Conservation (phyloP, 2,113 vertebrate species). For the Synodontis membranacea region DNA sequence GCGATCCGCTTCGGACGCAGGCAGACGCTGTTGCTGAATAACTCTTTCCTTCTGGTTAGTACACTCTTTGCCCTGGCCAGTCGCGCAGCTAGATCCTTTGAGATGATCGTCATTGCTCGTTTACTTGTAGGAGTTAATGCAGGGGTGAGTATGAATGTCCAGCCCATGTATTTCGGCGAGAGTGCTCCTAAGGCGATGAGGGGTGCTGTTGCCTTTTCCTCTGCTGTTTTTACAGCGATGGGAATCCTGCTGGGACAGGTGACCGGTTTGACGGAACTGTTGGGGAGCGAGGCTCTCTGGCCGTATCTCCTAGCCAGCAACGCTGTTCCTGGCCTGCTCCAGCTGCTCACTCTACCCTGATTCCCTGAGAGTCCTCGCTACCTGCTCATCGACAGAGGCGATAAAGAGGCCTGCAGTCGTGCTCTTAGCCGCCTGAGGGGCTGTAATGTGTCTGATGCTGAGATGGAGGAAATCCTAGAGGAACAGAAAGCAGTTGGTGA, state of each 20-base stretch:
- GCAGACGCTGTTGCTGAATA: constrained; percentile 82
- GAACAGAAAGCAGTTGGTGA: constrained; percentile 69
- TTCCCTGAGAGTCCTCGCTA: constrained; percentile 88
- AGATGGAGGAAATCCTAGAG: constrained; percentile 83
- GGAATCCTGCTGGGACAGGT: constrained; percentile 84
- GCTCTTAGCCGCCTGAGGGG: constrained; percentile 78
- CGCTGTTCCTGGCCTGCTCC: constrained; percentile 76
- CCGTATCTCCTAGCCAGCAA: constrained; percentile 85
- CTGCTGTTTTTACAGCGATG: constrained; percentile 82
- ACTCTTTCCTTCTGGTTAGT: constrained; percentile 72
- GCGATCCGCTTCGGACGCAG: constrained; percentile 82
- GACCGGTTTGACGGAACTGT: constrained; percentile 80
- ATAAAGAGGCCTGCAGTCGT: constrained; percentile 74
- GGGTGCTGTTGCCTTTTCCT: constrained; percentile 83
- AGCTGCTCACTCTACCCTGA: constrained; percentile 82
- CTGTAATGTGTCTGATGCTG: constrained; percentile 59
- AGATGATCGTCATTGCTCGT: constrained; percentile 84
- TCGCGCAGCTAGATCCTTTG: constrained; percentile 74
- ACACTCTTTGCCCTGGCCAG: constrained; percentile 76
- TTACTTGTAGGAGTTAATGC: constrained; percentile 80
- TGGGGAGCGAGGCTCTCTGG: constrained; percentile 81
- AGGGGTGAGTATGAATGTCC: constrained; percentile 86
- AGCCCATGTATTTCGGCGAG: constrained; percentile 91
- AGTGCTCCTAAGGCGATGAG: constrained; percentile 83
- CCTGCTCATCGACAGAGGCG: constrained; percentile 86